Conservation (phyloP, 1,140 invertebrate species). For the Bombus cullumanus region DNA sequence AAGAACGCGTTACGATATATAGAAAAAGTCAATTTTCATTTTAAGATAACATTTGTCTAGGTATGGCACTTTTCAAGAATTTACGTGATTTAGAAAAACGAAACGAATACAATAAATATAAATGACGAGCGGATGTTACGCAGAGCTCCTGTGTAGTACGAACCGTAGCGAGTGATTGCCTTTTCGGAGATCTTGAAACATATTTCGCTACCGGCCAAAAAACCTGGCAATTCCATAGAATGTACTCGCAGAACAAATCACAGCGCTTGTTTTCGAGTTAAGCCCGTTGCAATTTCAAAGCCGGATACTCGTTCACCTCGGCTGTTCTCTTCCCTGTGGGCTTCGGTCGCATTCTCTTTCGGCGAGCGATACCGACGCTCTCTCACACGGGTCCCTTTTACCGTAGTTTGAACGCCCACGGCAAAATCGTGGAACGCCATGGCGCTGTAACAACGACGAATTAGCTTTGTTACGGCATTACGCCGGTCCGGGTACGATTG, state of each 20-base stretch:
- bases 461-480: conserved; percentile 71
- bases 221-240: conserved; percentile 23
- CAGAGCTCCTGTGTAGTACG: neutral
- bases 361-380: conserved; percentile 42
- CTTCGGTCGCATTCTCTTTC: conserved; percentile 56
- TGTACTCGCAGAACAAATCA: conserved; percentile 47
- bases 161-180: neutral
- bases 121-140: neutral
- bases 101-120: neutral
- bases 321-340: neutral
- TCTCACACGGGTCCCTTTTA: conserved; percentile 22
- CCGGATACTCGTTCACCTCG: conserved; percentile 33
- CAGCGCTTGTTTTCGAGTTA: conserved; percentile 46
- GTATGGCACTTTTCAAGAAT: neutral
- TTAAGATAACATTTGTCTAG: neutral
- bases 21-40: neutral
- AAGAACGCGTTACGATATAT: neutral
- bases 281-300: conserved; percentile 45
- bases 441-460: conserved; percentile 64
- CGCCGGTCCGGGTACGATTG: conserved; percentile 53
- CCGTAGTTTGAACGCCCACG: conserved; percentile 48
- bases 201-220: conserved; percentile 10
- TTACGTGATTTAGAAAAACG: neutral
- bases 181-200: conserved; percentile 14
- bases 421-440: conserved; percentile 47